Base-by-base conservation (phyloP, 2,113 vertebrate genomes). In the Oryzias javanicus region DNA sequence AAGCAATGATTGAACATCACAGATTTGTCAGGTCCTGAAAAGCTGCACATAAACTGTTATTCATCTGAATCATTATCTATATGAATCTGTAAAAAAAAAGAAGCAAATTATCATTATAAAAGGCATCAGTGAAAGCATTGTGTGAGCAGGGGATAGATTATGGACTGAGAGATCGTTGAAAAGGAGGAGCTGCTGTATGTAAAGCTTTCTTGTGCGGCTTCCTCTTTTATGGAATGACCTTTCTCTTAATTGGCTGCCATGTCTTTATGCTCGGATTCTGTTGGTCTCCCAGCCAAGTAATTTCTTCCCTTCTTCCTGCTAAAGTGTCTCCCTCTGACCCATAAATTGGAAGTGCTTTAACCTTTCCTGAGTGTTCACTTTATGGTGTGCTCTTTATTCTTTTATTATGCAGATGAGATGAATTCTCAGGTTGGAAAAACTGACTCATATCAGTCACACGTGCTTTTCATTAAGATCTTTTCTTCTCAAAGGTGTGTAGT, bases 221-320 rank as follows among this genome's bases (percentile, higher is more conserved):
- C 76, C 70, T 78, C 78, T 82, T 89, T 89, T 89, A 88, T 78
- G 59, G 57, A 60, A 71, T 91, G 87, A 91, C 87, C 87, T 89
- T 91, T 90, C 79, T 84, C 78, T 85, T 89, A 89, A 91, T 91
- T 89, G 88, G 86, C 84, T 83, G 80, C 82, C 79, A 76, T 84
- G 79, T 86, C 84, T 90, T 88, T 85, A 86, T 68, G 72, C 85
- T 77, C 76, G 72, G 78, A 86, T 86, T 85, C 80, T 81, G 85
- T 86, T 86, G 86, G 79, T 88, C 83, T 84, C 73, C 73, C 70
- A 74, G 79, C 74, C 76, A 76, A 79, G 72, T 74, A 64, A 74
- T 80, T 85, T 80, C 81, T 74, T 62, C 66, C 70, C 52, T 69
- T 79, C 73, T 76, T 52, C 57, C 73, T 69, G 69, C 76, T 79